A percentile compares a stretch with the other conserved stretches of the same genome.
Evolutionary conservation across 2,113 vertebrate genomes (phyloP).

Genomic region (Rhabdomys dilectus): DNA sequence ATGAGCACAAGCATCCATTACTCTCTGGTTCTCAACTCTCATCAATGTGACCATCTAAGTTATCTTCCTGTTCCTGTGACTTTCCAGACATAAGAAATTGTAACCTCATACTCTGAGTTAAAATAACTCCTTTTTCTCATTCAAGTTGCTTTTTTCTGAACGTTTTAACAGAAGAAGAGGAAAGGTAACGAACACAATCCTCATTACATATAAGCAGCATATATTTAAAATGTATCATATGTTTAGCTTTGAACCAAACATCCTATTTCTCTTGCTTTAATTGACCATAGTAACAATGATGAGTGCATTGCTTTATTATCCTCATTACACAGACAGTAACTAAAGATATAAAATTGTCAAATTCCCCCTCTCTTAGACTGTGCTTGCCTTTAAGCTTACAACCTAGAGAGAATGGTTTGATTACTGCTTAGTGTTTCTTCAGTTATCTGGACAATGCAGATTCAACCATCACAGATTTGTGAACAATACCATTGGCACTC

Average conservation of each 20-base stretch:
- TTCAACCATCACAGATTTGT: background rate
- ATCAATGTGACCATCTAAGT: background rate
- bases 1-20: background rate
- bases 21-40: background rate
- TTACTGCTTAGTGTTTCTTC: background rate
- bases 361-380: fast-evolving
- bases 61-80: background rate
- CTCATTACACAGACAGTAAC: background rate
- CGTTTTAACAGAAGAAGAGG: background rate
- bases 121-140: background rate
- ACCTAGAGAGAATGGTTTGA: fast-evolving
- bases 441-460: background rate
- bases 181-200: background rate
- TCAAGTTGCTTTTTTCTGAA: background rate
- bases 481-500: background rate
- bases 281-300: background rate
- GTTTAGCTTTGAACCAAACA: background rate
- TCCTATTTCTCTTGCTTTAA: background rate
- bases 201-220: background rate
- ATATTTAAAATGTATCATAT: background rate
- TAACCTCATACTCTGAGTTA: background rate
- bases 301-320: background rate
- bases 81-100: background rate
- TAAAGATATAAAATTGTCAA: background rate
- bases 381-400: fast-evolving